These are phyloP conservation scores for Fringilla coelebs DNA, from an alignment of 2,797 vertebrate species.

Conservation along the genomic window DNA sequence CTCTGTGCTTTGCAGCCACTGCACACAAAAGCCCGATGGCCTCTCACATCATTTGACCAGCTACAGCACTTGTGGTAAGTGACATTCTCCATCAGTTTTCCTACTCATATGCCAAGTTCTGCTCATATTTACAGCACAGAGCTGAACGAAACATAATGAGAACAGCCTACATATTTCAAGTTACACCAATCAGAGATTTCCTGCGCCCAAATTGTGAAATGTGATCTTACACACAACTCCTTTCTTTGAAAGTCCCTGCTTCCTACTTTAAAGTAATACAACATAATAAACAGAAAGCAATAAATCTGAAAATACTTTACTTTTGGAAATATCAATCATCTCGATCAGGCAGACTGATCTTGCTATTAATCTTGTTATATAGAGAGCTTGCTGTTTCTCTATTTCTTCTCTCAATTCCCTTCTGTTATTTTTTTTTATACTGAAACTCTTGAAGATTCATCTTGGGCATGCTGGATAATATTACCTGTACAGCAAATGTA, in stretches of 20 bases:
- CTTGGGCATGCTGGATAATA: background rate
- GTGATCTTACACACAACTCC: background rate
- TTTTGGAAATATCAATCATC: background rate
- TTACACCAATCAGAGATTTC: background rate
- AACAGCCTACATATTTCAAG: background rate
- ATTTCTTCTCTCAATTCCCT: background rate
- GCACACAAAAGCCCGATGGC: background rate
- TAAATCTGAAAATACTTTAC: background rate
- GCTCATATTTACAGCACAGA: background rate
- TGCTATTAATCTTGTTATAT: background rate
- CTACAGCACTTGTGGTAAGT: background rate
- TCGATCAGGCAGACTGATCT: background rate
- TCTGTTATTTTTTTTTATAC: background rate
- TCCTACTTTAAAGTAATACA: background rate
- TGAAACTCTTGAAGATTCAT: background rate
- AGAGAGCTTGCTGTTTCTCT: background rate
- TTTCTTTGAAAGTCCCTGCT: background rate
- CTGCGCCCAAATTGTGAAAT: background rate
- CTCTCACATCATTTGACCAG: background rate
- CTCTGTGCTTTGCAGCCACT: background rate
- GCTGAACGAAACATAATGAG: background rate
- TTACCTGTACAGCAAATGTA: constrained; percentile 94
- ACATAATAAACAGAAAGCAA: background rate
- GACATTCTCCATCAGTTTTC: background rate
- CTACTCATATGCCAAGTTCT: background rate